Conservation (phyloP, 2,113 vertebrate species). For the Thunnus thynnus region DNA sequence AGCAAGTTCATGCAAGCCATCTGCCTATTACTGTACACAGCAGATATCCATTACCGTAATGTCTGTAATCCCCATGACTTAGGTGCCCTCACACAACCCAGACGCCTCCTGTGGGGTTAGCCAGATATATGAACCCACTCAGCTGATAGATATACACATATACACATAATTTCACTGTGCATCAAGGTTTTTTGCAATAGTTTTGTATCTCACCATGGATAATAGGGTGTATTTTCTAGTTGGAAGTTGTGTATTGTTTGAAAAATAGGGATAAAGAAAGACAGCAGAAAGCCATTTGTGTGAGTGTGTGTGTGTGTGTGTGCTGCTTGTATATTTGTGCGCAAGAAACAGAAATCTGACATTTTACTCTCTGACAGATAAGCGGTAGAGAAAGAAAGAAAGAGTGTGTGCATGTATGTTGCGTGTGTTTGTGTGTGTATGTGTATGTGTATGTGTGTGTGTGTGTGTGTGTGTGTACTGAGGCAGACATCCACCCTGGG, state of each 20-base stretch:
- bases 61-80: constrained; percentile 69
- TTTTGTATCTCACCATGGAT: constrained; percentile 22
- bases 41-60: constrained; percentile 57
- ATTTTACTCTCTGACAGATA: constrained; percentile 72
- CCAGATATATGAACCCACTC: constrained; percentile 13
- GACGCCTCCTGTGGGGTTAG: constrained; percentile 32
- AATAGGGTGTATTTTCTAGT: constrained; percentile 8
- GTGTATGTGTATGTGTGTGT: constrained; percentile 46
- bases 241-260: constrained; percentile 19
- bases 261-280: constrained; percentile 3
- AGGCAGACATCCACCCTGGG: constrained; percentile 79
- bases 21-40: constrained; percentile 47
- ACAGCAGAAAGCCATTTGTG: constrained; percentile 26
- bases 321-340: constrained; percentile 34
- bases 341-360: constrained; percentile 67
- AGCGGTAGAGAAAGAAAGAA: constrained; percentile 35
- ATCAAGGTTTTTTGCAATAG: not conserved
- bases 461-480: constrained; percentile 46
- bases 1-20: constrained; percentile 18
- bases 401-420: constrained; percentile 26
- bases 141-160: constrained; percentile 28
- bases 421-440: constrained; percentile 43
- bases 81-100: constrained; percentile 57
- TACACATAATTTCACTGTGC: not conserved
- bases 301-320: not conserved